A percentile compares a stretch with the other conserved stretches of the same genome.
Evolutionary conservation across 2,888 invertebrate genomes (phyloP).

Genomic region (Tetragonula carbonaria): DNA sequence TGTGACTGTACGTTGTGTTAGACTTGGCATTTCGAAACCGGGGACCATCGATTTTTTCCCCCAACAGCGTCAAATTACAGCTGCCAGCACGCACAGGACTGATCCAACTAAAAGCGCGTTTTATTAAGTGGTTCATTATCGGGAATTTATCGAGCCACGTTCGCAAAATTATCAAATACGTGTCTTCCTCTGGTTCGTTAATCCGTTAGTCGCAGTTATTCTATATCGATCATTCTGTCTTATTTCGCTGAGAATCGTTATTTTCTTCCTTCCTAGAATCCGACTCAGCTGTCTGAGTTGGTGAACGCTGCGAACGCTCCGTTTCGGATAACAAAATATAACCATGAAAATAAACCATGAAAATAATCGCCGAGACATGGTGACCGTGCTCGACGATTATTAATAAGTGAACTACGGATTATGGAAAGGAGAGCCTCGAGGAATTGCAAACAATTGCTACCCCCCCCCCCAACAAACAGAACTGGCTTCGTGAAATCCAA

Average conservation of each 20-base stretch:
- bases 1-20: background rate
- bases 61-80: slow-evolving; percentile 12
- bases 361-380: background rate
- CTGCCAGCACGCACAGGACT: slow-evolving; percentile 2
- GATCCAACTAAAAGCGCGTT: slow-evolving; percentile 11
- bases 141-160: background rate
- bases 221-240: background rate
- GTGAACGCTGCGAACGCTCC: background rate
- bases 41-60: background rate
- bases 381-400: background rate
- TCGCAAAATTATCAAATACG: background rate
- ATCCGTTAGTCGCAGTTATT: background rate
- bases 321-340: background rate
- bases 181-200: background rate
- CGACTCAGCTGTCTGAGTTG: background rate
- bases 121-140: slow-evolving; percentile 28
- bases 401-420: slow-evolving; percentile 11
- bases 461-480: background rate
- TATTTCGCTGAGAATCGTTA: background rate
- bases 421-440: background rate
- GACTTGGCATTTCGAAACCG: background rate
- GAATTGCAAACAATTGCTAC: background rate
- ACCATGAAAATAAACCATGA: slow-evolving; percentile 29
- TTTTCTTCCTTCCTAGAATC: background rate
- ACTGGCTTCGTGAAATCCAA: slow-evolving; percentile 28